Base-by-base conservation (phyloP, 2,797 vertebrate species). In the Melanotaenia boesemani region DNA sequence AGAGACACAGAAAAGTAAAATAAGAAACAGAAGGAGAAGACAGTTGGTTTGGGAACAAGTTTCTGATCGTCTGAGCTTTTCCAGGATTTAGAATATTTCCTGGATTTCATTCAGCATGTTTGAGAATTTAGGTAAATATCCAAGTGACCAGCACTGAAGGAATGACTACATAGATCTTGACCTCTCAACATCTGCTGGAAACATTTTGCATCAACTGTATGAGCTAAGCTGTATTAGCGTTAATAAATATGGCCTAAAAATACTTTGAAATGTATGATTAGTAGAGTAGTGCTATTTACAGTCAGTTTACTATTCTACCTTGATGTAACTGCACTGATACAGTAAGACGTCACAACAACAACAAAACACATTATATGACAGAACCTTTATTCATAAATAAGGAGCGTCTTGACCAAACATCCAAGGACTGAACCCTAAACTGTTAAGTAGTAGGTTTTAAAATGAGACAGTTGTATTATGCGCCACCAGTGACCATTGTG, bases 51-150 rank as follows among this genome's bases (percentile, higher is more conserved):
- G 44, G 20, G 39, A 30, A 7, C 1, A 71, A 12, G 10, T 69
- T 69, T 50, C 24, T 48, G 52, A 32, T 61, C 11, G 22, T 80
- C n/a, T 73, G 44, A 76, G 73, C 41, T 74, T 63, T 58, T 48
- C 34, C 37, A 32, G 18, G 59, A 55, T 75, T 76, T 63, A 16
- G 22, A 74, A 46, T 28, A 50, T 70, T 63, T 64, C 6, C 48
- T 67, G 6, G 46, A 10, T 69, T 69, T 54, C 28, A n/a, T 67
- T 63, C 2, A 7, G 44, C 30, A 66, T 2, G 7, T 39, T 37
- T 6, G 32, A 66, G 15, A 60, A 61, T 67, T 70, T 50, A 22
- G 67, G 28, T 11, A 60, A 9, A 20, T 1, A 46, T 4, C 12
- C 64, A 66, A 37, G n/a, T 52, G 6, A 61, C 56, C 3, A 22